Evolutionary conservation across 2,888 invertebrate genomes (phyloP), one percentile per base, ranked within the genome.

Genomic region (Machimus atricapillus): DNA sequence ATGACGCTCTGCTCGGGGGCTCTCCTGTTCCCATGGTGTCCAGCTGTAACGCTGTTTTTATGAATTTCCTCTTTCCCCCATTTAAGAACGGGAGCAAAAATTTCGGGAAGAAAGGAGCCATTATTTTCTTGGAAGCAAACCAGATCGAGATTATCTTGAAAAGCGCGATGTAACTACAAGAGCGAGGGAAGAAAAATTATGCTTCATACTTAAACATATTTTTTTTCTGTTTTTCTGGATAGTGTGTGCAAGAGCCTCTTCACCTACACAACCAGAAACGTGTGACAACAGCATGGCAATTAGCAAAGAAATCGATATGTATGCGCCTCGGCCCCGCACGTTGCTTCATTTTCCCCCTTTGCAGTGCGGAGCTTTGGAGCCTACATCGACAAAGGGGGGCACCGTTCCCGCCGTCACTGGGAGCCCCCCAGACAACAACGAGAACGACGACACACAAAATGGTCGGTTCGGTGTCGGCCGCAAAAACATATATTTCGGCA

Each of bases 241-340:
- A n/a, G 46, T 16, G 46, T 52, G 46, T 19, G n/a, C n/a, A n/a
- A 52, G 8, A n/a, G 0, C 14, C 19, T 66, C 23, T 66, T 66
- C 19, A 66, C 66, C 12, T 12, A 27, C 56, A 66, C 66, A 8
- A 66, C 14, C 66, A 66, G 27, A 66, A 23, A 27, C 23, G 66
- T 27, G 52, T 27, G 66, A 27, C 23, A 46, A 40, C 43, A 66
- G 58, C 66, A 52, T 31, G 23, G 52, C 31, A 52, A 46, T 79
- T 40, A 78, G 37, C 37, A 78, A 43, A 40, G 46, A 78, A 78
- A 78, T 78, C 78, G 43, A 78, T 78, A 78, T 78, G 40, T 40
- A 43, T 43, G 78, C 78, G 6, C 9, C 27, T 27, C 8, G 76
- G 31, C 66, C 66, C 66, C n/a, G 27, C 76, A 76, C 27, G 76